Percentiles rank a stretch among this genome's conserved stretches.
Conservation (phyloP, 2,888 invertebrate genomes). For the Spodoptera littoralis region DNA sequence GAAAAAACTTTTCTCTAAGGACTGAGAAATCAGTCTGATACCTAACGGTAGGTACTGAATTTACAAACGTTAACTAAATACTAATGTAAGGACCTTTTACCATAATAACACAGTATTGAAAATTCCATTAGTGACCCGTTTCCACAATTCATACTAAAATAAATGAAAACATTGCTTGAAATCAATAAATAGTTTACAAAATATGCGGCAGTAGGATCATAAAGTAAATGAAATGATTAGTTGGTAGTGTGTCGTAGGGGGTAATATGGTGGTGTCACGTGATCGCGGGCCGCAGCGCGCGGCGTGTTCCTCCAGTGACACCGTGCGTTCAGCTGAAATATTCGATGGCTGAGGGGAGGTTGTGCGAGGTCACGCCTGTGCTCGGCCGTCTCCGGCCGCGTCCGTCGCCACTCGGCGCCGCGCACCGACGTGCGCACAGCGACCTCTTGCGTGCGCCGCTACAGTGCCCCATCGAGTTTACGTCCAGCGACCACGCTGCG, state of each 20-base stretch:
- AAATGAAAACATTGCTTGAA: constrained; percentile 22
- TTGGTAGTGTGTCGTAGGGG: constrained; percentile 40
- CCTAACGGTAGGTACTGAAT: too few relatives aligned
- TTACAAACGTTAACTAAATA: too few relatives aligned
- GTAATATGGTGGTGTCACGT: constrained; percentile 67
- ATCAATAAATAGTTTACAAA: constrained; percentile 39
- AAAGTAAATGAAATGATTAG: constrained; percentile 57
- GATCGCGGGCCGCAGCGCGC: constrained; percentile 63
- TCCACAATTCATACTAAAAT: constrained; percentile 13
- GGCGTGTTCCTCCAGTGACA: constrained; percentile 56
- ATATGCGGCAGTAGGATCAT: constrained; percentile 22
- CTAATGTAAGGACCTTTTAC: background rate
- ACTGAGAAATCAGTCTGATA: too few relatives aligned
- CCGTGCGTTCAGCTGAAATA: constrained; percentile 80
- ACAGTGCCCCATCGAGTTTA: constrained; percentile 78
- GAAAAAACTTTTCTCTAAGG: too few relatives aligned
- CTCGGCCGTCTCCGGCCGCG: constrained; percentile 71
- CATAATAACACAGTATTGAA: background rate
- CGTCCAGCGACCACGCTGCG: constrained; percentile 83
- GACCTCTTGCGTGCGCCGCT: constrained; percentile 83
- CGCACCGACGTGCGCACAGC: constrained; percentile 80
- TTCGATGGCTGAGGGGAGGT: constrained; percentile 81
- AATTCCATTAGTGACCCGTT: constrained; percentile 1
- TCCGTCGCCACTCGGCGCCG: constrained; percentile 74
- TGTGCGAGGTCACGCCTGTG: constrained; percentile 86